Percentiles rank a stretch among this genome's conserved stretches.
phyloP scores from a whole-genome alignment of 2,113 vertebrate species.

The Vombatus ursinus region DNA sequence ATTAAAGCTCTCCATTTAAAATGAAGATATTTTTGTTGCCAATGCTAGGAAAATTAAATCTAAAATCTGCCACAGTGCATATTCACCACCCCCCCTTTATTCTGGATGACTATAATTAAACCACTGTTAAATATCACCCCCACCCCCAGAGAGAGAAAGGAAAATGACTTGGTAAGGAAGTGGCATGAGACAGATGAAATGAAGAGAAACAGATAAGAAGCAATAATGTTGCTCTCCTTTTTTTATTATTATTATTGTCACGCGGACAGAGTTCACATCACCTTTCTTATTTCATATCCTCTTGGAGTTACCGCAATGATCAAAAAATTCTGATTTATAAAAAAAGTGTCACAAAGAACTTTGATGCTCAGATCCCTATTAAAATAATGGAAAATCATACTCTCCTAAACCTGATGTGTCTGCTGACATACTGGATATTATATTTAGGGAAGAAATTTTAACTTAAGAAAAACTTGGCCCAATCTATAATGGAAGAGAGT shows the following conservation, averaged over 20 bases:
- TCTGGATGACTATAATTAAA: conserved; percentile 78
- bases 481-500: conserved; percentile 1
- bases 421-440: neutral
- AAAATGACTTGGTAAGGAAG: conserved; percentile 63
- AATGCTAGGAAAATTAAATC: conserved; percentile 62
- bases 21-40: conserved; percentile 53
- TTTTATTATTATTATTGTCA: conserved; percentile 55
- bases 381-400: conserved; percentile 36
- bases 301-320: conserved; percentile 59
- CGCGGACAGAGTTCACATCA: conserved; percentile 66
- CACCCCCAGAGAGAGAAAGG: conserved; percentile 45
- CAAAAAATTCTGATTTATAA: conserved; percentile 42
- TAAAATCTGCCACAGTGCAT: conserved; percentile 36
- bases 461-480: conserved; percentile 12
- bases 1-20: conserved; percentile 53
- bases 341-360: conserved; percentile 45
- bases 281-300: conserved; percentile 65
- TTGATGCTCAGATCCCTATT: conserved; percentile 65
- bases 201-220: conserved; percentile 77
- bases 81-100: conserved; percentile 50
- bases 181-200: conserved; percentile 75
- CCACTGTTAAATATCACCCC: conserved; percentile 67
- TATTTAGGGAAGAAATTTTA: conserved; percentile 18
- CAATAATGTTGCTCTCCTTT: conserved; percentile 72
- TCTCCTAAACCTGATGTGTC: conserved; percentile 14